phyloP scores from a whole-genome alignment of 37 sponge, comb jelly and placozoan genomes.

The Corticium candelabrum region DNA sequence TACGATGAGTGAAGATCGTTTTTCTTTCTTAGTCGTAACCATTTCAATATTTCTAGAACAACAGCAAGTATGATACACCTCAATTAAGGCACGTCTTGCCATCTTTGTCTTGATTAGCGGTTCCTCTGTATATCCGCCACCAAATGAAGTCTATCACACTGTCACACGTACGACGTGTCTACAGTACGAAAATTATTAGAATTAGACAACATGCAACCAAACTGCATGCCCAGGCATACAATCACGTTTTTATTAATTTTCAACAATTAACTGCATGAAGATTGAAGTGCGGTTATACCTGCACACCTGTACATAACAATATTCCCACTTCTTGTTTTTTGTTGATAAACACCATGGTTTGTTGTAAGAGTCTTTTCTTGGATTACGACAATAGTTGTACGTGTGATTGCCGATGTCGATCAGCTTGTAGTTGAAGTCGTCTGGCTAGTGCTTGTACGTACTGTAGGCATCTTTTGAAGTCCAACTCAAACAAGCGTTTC shows the following conservation, averaged over 20 bases:
- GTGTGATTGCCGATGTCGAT: too few relatives aligned
- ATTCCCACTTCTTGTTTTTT: neutral
- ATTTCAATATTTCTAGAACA: too few relatives aligned
- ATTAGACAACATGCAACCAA: neutral
- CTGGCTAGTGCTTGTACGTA: neutral
- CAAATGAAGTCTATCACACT: neutral
- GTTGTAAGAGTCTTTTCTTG: neutral
- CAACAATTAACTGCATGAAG: neutral
- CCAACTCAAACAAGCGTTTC: neutral
- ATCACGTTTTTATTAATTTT: too few relatives aligned
- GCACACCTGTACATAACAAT: neutral
- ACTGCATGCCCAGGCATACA: too few relatives aligned
- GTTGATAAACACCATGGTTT: neutral
- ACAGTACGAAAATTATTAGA: too few relatives aligned
- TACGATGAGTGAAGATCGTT: too few relatives aligned
- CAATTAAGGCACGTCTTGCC: too few relatives aligned
- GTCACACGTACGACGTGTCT: too few relatives aligned
- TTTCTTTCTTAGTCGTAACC: too few relatives aligned
- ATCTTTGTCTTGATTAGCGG: too few relatives aligned
- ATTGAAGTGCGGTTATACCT: neutral
- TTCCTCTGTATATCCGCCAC: neutral
- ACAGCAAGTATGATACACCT: too few relatives aligned
- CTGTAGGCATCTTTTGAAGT: neutral
- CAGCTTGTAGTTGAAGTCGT: neutral
- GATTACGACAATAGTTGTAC: neutral